phyloP scores from a whole-genome alignment of 2,888 invertebrate species.

The Chloroclysta siterata region DNA sequence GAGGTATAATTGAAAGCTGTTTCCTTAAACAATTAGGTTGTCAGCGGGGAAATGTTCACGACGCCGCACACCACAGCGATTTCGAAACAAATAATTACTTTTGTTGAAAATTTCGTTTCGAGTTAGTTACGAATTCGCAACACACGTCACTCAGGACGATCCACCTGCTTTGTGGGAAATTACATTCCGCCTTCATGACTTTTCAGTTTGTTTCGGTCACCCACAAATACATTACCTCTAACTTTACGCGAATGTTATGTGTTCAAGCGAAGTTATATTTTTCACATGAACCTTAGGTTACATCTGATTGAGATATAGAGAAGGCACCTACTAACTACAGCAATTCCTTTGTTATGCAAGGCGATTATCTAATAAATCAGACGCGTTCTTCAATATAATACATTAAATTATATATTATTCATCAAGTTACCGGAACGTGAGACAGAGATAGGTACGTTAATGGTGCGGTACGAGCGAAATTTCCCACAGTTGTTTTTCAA shows the following conservation, averaged over 20 bases:
- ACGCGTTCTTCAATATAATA: conserved; percentile 25
- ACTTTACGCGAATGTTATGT: neutral
- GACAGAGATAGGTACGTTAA: conserved; percentile 31
- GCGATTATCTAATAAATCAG: conserved; percentile 26
- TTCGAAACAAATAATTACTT: conserved; percentile 69
- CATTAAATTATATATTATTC: conserved; percentile 32
- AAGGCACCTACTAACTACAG: neutral
- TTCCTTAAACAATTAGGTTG: conserved; percentile 68
- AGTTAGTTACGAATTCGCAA: conserved; percentile 52
- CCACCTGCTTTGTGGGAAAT: conserved; percentile 47
- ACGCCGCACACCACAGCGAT: conserved; percentile 52
- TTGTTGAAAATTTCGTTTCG: conserved; percentile 57
- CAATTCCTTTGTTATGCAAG: conserved; percentile 22
- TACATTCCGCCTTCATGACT: conserved; percentile 42
- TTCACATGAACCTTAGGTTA: conserved; percentile 1
- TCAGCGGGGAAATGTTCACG: conserved; percentile 54
- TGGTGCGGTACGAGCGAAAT: conserved; percentile 44
- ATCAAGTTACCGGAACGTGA: conserved; percentile 39
- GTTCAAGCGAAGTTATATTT: conserved; percentile 2
- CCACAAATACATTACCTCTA: conserved; percentile 15
- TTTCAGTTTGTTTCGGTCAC: conserved; percentile 33
- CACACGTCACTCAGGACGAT: conserved; percentile 52
- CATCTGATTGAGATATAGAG: conserved; percentile 10
- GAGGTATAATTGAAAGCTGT: conserved; percentile 65
- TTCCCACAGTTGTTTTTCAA: conserved; percentile 73